phyloP scores from a whole-genome alignment of 2,888 invertebrate species.

The Scaptomyza polygonia region DNA sequence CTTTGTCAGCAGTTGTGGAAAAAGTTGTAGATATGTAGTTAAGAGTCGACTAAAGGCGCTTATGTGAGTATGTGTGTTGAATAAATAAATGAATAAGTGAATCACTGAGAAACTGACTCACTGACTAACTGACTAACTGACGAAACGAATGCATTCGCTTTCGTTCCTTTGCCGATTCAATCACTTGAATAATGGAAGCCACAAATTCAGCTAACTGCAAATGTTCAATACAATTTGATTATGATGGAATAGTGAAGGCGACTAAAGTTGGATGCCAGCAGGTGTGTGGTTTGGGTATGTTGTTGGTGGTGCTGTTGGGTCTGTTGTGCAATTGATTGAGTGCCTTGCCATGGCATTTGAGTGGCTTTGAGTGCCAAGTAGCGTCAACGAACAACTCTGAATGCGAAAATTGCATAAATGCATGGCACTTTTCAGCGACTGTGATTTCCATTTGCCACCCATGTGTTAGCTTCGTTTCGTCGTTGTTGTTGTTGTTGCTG shows the following conservation, averaged over 20 bases:
- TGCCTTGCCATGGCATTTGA: conserved; percentile 76
- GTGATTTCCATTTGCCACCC: conserved; percentile 49
- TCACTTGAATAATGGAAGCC: conserved; percentile 74
- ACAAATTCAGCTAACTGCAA: conserved; percentile 77
- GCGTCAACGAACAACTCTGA: conserved; percentile 60
- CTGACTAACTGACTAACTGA: conserved; percentile 28
- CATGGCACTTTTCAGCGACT: conserved; percentile 75
- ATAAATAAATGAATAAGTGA: conserved; percentile 66
- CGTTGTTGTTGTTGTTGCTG: conserved; percentile 15
- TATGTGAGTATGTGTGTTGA: conserved; percentile 24
- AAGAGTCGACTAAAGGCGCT: conserved; percentile 12
- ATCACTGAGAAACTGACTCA: conserved; percentile 36
- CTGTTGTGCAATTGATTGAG: conserved; percentile 72
- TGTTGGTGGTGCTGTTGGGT: conserved; percentile 6
- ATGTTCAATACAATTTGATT: conserved; percentile 80
- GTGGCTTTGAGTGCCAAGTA: conserved; percentile 74
- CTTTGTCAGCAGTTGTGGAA: conserved; percentile 29
- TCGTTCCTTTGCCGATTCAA: conserved; percentile 65
- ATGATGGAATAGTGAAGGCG: conserved; percentile 52
- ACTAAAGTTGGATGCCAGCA: conserved; percentile 5
- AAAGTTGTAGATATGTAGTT: background rate
- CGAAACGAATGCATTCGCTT: conserved; percentile 55
- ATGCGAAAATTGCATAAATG: conserved; percentile 74
- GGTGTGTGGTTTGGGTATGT: conserved; percentile 12
- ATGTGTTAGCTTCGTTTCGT: conserved; percentile 12